phyloP scores from a whole-genome alignment of 2,888 invertebrate species.

The Drosophila mimetica region DNA sequence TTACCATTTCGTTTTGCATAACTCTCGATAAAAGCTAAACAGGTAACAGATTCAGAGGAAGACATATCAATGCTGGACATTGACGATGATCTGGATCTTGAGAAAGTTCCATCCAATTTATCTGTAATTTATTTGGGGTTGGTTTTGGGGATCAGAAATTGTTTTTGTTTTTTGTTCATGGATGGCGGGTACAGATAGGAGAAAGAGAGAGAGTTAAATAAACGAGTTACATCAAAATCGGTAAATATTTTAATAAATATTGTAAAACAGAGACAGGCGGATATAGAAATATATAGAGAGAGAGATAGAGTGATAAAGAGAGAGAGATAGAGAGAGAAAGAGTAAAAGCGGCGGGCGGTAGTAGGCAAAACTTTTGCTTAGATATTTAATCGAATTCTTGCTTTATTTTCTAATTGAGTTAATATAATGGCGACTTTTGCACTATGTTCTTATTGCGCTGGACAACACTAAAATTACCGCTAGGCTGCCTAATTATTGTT shows the following conservation, averaged over 20 bases:
- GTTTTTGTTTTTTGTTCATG: conserved; percentile 8
- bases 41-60: conserved; percentile 97
- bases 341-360: conserved; percentile 77
- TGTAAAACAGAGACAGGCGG: conserved; percentile 45
- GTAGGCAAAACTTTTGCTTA: conserved; percentile 77
- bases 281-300: conserved; percentile 49
- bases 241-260: conserved; percentile 30
- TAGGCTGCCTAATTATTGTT: conserved; percentile 58
- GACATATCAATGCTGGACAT: conserved; percentile 99
- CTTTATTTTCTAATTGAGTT: conserved; percentile 26
- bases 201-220: conserved; percentile 46
- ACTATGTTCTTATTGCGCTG: conserved; percentile 48
- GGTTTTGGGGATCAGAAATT: conserved; percentile 22
- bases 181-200: conserved; percentile 42
- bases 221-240: conserved; percentile 39
- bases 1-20: conserved; percentile 97
- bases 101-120: conserved; percentile 98
- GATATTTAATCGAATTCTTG: conserved; percentile 41
- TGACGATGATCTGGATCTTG: conserved; percentile 97
- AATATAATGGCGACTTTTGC: conserved; percentile 23
- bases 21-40: conserved; percentile 97
- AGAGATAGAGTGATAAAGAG: conserved; percentile 27
- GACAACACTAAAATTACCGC: conserved; percentile 58
- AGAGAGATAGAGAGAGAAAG: conserved; percentile 59
- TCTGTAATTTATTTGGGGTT: conserved; percentile 87